phyloP scores from a whole-genome alignment of 1,140 invertebrate species.

The Diorhabda elongata region DNA sequence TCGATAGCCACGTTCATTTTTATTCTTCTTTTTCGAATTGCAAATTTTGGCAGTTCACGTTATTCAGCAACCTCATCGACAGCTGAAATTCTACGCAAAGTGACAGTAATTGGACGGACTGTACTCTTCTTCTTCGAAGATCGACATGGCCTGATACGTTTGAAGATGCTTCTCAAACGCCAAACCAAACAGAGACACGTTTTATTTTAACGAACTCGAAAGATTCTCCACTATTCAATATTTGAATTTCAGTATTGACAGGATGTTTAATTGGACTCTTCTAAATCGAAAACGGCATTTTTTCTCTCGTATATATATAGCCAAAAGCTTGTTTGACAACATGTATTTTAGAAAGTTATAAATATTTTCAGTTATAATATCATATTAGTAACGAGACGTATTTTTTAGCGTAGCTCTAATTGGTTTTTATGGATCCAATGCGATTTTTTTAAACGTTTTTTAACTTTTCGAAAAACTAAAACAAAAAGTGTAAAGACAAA shows the following conservation, averaged over 20 bases:
- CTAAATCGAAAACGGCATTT: too few species aligned
- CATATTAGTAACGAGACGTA: too few species aligned
- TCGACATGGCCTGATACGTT: background rate
- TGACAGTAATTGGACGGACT: slow-evolving; percentile 1
- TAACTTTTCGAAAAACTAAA: too few species aligned
- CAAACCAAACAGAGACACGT: background rate
- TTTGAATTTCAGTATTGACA: background rate
- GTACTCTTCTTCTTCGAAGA: background rate
- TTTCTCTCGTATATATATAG: too few species aligned
- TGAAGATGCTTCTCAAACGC: slow-evolving; percentile 1
- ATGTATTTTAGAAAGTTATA: too few species aligned
- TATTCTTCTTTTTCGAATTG: background rate
- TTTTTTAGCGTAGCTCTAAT: too few species aligned
- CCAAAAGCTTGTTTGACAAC: too few species aligned
- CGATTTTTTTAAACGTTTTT: too few species aligned
- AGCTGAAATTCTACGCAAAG: background rate
- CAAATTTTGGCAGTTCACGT: background rate
- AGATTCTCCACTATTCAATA: background rate
- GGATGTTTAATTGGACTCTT: background rate
- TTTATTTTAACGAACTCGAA: slow-evolving; percentile 1
- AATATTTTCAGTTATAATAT: too few species aligned
- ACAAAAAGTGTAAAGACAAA: too few species aligned
- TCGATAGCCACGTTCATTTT: too few species aligned
- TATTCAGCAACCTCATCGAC: background rate
- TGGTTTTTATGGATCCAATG: too few species aligned